A percentile compares a stretch with the other conserved stretches of the same genome.
Conservation (phyloP, 1,140 invertebrate genomes). For the Phymorhynchus buccinoides region DNA sequence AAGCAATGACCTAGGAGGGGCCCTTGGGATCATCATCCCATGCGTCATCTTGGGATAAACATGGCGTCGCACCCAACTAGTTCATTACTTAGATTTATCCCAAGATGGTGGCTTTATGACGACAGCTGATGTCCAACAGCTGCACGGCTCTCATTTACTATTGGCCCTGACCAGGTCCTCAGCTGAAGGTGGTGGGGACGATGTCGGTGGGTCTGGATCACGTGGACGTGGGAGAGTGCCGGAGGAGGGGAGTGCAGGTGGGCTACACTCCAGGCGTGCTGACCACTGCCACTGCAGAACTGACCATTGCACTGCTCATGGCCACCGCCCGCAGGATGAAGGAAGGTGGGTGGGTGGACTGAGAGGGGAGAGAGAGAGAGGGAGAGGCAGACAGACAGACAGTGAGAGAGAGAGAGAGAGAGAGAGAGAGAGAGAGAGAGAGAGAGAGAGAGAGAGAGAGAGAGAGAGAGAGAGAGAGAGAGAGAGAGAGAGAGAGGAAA, state of each 20-base stretch:
- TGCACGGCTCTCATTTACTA: too few species aligned
- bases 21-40: not conserved
- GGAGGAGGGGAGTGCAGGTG: conserved; percentile 71
- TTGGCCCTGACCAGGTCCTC: conserved; percentile 77
- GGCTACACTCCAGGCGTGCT: conserved; percentile 94
- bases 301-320: conserved; percentile 86
- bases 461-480: not conserved
- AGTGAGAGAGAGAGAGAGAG: not conserved
- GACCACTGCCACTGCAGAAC: conserved; percentile 92
- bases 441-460: too few species aligned
- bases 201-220: conserved; percentile 89
- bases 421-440: too few species aligned
- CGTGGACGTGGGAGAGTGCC: conserved; percentile 75
- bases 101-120: not conserved
- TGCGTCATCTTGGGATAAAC: not conserved
- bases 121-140: too few species aligned
- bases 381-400: not conserved
- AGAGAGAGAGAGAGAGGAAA: not conserved
- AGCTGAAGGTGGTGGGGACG: conserved; percentile 88
- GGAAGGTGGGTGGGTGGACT: conserved; percentile 80
- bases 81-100: not conserved
- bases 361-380: not conserved
- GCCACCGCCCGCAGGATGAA: conserved; percentile 86
- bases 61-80: not conserved
- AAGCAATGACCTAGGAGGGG: too few species aligned